A percentile compares a stretch with the other conserved stretches of the same genome.
phyloP scores from a whole-genome alignment of 2,888 invertebrate species.

The Phortica magna region DNA sequence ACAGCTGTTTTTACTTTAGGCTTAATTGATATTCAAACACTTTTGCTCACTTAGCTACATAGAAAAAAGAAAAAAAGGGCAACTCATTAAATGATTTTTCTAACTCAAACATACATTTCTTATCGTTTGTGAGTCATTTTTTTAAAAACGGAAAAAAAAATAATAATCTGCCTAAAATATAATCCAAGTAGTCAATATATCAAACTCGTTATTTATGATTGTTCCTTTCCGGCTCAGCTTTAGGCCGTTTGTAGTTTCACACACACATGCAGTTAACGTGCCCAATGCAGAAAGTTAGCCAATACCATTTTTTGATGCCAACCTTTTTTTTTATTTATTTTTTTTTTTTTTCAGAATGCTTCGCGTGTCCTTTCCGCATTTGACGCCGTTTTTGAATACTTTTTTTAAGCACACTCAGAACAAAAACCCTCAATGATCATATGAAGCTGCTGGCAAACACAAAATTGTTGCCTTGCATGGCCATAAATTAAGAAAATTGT shows the following conservation, averaged over 20 bases:
- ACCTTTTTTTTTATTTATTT: not conserved
- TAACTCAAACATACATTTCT: not conserved
- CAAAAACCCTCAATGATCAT: not conserved
- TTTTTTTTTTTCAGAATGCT: slow-evolving; percentile 34
- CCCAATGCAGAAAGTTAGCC: not conserved
- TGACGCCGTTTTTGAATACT: slow-evolving; percentile 66
- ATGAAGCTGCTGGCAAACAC: slow-evolving; percentile 30
- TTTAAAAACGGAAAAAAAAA: not conserved
- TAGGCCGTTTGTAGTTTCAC: not conserved
- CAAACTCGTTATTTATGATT: not conserved
- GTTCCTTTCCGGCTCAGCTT: not conserved
- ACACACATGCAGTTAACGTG: not conserved
- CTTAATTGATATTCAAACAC: slow-evolving; percentile 4
- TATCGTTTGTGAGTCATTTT: not conserved
- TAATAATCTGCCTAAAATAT: not conserved
- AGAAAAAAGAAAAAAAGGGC: not conserved
- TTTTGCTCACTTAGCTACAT: not conserved
- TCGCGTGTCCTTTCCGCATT: slow-evolving; percentile 72
- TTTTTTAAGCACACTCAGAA: not conserved
- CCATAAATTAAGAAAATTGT: slow-evolving; percentile 68
- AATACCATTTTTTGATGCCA: not conserved
- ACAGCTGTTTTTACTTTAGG: slow-evolving; percentile 60
- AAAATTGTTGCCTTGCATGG: slow-evolving; percentile 26
- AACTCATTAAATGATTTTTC: not conserved
- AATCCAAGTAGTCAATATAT: too few relatives aligned